Percentiles rank a stretch among this genome's conserved stretches.
Evolutionary conservation across 2,888 invertebrate genomes (phyloP).

Genomic region (Brenthis daphne): DNA sequence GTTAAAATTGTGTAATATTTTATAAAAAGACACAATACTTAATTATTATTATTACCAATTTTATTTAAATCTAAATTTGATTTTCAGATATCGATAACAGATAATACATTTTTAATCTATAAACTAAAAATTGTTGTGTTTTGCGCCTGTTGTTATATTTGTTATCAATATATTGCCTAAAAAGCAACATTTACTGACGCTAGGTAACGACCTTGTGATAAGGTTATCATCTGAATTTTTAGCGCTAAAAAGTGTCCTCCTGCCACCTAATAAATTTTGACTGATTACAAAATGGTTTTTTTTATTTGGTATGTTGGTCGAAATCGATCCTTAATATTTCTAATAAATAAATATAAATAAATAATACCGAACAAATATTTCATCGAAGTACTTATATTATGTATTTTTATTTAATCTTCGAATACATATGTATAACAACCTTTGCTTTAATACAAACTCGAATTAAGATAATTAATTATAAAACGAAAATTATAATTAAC

Average conservation of each 20-base stretch:
- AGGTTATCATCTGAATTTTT: constrained; percentile 22
- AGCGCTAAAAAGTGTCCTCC: constrained; percentile 3
- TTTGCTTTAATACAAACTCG: no score
- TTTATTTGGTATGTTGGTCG: neutral
- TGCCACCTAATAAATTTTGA: constrained; percentile 17
- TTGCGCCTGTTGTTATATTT: constrained; percentile 1
- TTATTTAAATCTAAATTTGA: constrained; percentile 2
- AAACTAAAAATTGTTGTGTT: constrained; percentile 5
- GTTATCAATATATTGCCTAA: constrained; percentile 1
- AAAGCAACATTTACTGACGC: constrained; percentile 8
- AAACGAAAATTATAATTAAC: no score
- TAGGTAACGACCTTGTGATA: constrained; percentile 26
- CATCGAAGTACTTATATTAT: no score
- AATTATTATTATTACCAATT: neutral
- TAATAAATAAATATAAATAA: no score
- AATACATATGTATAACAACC: no score
- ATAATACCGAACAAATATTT: no score
- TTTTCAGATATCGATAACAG: constrained; percentile 10
- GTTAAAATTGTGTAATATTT: constrained; percentile 4
- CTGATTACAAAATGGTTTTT: neutral
- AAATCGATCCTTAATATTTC: constrained; percentile 2
- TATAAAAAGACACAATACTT: neutral
- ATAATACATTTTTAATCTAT: constrained; percentile 8
- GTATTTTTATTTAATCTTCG: no score
- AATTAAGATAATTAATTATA: no score